phyloP scores from a whole-genome alignment of 2,888 invertebrate species.

The Tetragnatha montana region DNA sequence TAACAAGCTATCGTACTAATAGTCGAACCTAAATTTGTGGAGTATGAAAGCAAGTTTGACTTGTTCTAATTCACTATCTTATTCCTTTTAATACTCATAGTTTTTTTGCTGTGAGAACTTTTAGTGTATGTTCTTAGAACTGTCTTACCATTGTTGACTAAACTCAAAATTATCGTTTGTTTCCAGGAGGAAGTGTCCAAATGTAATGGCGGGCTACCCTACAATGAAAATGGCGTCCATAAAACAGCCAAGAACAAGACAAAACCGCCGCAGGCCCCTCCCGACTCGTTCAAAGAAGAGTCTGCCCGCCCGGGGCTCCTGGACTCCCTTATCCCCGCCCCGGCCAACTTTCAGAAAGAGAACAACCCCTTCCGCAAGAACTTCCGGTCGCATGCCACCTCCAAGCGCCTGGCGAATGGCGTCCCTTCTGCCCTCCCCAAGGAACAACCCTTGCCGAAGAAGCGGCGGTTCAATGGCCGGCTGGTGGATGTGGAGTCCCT shows the following conservation, averaged over 20 bases:
- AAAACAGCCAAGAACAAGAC: constrained; percentile 42
- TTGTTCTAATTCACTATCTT: no score
- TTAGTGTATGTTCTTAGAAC: no score
- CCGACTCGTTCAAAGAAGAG: constrained; percentile 17
- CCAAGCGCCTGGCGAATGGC: constrained; percentile 13
- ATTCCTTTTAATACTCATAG: no score
- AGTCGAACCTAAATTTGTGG: no score
- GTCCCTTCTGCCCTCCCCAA: neutral
- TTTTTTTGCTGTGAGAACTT: no score
- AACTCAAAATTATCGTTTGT: neutral
- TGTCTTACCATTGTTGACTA: no score
- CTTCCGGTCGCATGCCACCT: neutral
- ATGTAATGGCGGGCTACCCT: constrained; percentile 37
- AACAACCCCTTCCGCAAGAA: constrained; percentile 54
- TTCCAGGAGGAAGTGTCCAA: constrained; percentile 48
- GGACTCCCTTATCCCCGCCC: constrained; percentile 57
- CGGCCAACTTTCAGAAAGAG: constrained; percentile 34
- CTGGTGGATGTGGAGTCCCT: neutral
- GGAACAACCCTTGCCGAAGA: neutral
- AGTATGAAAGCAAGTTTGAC: no score
- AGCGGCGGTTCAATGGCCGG: neutral
- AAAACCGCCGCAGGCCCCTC: constrained; percentile 1
- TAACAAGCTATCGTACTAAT: no score
- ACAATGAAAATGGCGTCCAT: constrained; percentile 53
- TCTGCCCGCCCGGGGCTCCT: constrained; percentile 49